Base-by-base conservation (phyloP, 2,797 vertebrate species). In the Mastacembelus armatus region DNA sequence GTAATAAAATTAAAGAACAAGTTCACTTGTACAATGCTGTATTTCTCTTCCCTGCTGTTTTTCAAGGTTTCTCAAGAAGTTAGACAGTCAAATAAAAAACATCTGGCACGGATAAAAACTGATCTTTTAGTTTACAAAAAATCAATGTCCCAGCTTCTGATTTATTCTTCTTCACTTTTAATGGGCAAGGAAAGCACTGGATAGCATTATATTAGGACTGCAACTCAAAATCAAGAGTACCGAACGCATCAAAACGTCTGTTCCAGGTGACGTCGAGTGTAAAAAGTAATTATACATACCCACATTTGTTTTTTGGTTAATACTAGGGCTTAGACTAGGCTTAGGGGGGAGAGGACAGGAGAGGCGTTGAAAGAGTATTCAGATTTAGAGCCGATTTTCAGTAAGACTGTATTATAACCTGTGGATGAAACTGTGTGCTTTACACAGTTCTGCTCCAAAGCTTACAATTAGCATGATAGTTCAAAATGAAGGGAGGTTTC, bases 51-150 rank as follows among this genome's bases (percentile, higher is more conserved):
- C 4, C n/a, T 35, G 4, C 30, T 55, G 29, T 40, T 36, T n/a
- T 12, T 35, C 3, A 18, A 15, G 10, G 49, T 69, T 57, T 52
- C 18, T 3, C n/a, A 47, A 64, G 33, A 9, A 42, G 42, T 33
- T 55, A 24, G 19, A 4, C n/a, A 47, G 33, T 3, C 56, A 62
- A 54, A 24, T 43, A 43, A 66, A 68, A 61, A 36, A 64, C 64
- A 71, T 55, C 78, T n/a, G n/a, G n/a, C n/a, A n/a, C n/a, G n/a
- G 54, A 68, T 79, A 74, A 83, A 81, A 64, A 77, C 47, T 64
- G 61, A 45, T 83, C 70, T 73, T 78, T 86, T 71, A 70, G 35
- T 65, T 75, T 50, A 71, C 30, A 36, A 73, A 83, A 66, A 60
- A 70, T 85, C 83, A 2, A 75, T 83, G 21, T 15, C 30, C 24